A percentile compares a stretch with the other conserved stretches of the same genome.
Conservation (phyloP, 2,797 vertebrate genomes). For the Avahi laniger region DNA sequence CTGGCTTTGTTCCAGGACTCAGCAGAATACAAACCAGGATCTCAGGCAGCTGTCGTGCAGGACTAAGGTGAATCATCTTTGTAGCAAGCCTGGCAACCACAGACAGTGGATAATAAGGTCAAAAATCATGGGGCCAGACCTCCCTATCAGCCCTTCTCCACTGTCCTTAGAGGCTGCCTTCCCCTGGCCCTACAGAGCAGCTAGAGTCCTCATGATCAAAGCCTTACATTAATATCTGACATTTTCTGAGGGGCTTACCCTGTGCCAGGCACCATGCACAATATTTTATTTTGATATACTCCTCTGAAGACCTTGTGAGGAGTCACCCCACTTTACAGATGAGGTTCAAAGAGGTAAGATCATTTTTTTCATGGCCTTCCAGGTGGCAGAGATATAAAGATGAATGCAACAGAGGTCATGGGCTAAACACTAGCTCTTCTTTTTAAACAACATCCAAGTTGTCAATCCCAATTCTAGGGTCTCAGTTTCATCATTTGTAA, state of each 20-base stretch:
- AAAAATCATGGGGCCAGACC: neutral
- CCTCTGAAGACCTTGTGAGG: neutral
- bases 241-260: neutral
- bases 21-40: constrained; percentile 37
- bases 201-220: neutral
- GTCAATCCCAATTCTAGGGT: neutral
- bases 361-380: neutral
- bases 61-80: neutral
- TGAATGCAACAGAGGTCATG: neutral
- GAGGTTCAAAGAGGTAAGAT: neutral
- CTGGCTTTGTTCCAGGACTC: constrained; percentile 60
- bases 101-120: neutral
- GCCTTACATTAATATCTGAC: neutral
- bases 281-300: neutral
- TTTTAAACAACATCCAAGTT: neutral
- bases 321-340: neutral
- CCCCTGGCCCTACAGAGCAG: neutral
- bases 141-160: neutral
- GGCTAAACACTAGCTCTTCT: neutral
- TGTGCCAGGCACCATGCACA: neutral
- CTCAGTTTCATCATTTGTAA: neutral
- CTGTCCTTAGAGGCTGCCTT: neutral
- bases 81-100: neutral
- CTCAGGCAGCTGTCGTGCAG: neutral
- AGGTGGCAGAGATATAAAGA: neutral